A percentile compares a stretch with the other conserved stretches of the same genome.
These are phyloP conservation scores for Herpetotheres cachinnans DNA, from an alignment of 2,113 vertebrate species.

Conservation along the genomic window DNA sequence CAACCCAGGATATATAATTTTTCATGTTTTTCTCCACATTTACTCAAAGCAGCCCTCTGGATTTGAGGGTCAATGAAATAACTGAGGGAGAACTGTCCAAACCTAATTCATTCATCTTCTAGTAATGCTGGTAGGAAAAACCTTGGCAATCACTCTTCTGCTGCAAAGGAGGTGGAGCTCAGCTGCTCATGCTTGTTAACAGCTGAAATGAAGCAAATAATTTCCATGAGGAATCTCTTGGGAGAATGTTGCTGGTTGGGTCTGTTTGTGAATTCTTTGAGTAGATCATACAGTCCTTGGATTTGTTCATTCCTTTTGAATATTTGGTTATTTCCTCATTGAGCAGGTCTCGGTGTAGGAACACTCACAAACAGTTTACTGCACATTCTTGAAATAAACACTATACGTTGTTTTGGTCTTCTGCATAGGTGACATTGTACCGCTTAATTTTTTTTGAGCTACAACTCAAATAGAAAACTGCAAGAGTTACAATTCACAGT, in stretches of 20 bases:
- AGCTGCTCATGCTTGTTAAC: conserved; percentile 38
- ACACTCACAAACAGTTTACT: background rate
- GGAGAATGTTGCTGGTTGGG: background rate
- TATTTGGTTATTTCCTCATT: background rate
- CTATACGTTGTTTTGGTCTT: background rate
- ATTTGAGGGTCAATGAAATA: background rate
- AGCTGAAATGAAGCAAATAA: conserved; percentile 41
- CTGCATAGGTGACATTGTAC: background rate
- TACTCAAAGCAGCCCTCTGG: background rate
- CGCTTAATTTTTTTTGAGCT: background rate
- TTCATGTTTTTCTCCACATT: conserved; percentile 13
- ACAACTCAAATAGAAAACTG: background rate
- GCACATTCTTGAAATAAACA: background rate
- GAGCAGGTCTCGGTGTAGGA: background rate
- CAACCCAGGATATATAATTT: background rate
- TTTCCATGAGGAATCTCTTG: background rate
- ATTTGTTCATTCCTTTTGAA: background rate
- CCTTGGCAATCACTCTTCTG: background rate
- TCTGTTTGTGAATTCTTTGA: background rate
- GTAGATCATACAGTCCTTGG: background rate
- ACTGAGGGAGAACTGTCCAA: background rate
- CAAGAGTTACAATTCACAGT: background rate
- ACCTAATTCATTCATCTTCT: background rate
- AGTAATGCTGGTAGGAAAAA: background rate
- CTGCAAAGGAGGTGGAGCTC: background rate